phyloP scores from a whole-genome alignment of 2,888 invertebrate genomes.

The Sphinx pinastri region DNA sequence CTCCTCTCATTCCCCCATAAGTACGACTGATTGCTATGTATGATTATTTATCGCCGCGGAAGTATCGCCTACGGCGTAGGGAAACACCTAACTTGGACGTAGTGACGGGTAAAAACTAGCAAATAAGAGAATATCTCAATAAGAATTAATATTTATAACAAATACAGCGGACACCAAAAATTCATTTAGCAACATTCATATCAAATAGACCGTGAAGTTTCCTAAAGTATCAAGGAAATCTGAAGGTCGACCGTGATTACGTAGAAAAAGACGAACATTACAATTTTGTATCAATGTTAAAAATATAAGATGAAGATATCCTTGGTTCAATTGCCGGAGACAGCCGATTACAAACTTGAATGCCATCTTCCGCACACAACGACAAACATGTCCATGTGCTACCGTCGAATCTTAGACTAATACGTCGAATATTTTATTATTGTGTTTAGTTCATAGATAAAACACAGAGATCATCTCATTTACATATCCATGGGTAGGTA shows the following conservation, averaged over 20 bases:
- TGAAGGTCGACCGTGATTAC: constrained; percentile 29
- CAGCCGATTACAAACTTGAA: constrained; percentile 54
- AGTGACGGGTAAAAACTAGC: no score
- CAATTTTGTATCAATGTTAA: neutral
- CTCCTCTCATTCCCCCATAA: no score
- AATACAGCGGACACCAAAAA: no score
- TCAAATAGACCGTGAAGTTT: constrained; percentile 48
- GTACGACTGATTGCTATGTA: no score
- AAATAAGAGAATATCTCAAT: no score
- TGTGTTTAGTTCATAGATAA: constrained; percentile 14
- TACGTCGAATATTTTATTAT: neutral
- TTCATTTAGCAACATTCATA: constrained; percentile 29
- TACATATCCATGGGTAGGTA: constrained; percentile 18
- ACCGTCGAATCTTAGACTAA: neutral
- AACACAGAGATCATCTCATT: constrained; percentile 29
- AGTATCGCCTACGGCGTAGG: no score
- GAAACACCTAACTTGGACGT: no score
- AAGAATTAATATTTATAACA: no score
- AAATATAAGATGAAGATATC: constrained; percentile 28
- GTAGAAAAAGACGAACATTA: neutral
- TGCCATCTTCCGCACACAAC: constrained; percentile 52
- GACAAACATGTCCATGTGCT: constrained; percentile 9
- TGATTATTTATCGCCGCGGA: no score
- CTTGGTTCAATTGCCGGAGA: constrained; percentile 61
- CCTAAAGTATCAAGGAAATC: constrained; percentile 39